Evolutionary conservation across 2,888 invertebrate genomes (phyloP).

Genomic region (Cosmia trapezina): DNA sequence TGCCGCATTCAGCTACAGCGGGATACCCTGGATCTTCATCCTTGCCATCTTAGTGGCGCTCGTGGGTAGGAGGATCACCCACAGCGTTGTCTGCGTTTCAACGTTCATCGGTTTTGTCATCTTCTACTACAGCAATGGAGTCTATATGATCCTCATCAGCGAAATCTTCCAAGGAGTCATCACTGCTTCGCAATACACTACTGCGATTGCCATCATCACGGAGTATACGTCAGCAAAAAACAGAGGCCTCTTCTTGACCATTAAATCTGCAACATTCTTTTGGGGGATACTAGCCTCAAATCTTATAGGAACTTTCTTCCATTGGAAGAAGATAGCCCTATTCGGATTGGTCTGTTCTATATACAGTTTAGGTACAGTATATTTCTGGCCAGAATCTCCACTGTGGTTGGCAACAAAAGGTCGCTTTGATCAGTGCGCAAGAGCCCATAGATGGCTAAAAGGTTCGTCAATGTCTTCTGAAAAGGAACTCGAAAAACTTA

Average conservation of each 20-base stretch:
- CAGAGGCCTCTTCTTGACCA: slow-evolving; percentile 64
- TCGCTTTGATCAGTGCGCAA: slow-evolving; percentile 44
- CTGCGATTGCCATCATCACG: slow-evolving; percentile 26
- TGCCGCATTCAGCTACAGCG: slow-evolving; percentile 44
- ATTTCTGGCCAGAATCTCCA: slow-evolving; percentile 72
- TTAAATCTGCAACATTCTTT: slow-evolving; percentile 61
- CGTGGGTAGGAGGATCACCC: slow-evolving; percentile 51
- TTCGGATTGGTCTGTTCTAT: slow-evolving; percentile 54
- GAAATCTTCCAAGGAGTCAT: slow-evolving; percentile 58
- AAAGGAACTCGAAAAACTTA: slow-evolving; percentile 46
- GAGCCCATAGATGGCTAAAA: slow-evolving; percentile 64
- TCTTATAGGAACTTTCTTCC: slow-evolving; percentile 67
- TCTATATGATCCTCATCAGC: slow-evolving; percentile 62
- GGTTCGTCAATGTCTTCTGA: slow-evolving; percentile 52
- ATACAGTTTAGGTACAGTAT: slow-evolving; percentile 51
- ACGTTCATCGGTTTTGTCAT: slow-evolving; percentile 46
- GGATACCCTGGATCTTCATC: slow-evolving; percentile 50
- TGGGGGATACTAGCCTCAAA: slow-evolving; percentile 63
- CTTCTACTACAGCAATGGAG: slow-evolving; percentile 55
- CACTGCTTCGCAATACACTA: slow-evolving; percentile 47
- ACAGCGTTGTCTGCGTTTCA: slow-evolving; percentile 29
- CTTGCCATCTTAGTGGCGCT: slow-evolving; percentile 31
- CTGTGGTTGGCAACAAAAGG: slow-evolving; percentile 59
- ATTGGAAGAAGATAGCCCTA: slow-evolving; percentile 67
- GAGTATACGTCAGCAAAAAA: slow-evolving; percentile 49